Conservation (phyloP, 35 echinoderm and acorn worm species). For the Apostichopus californicus region DNA sequence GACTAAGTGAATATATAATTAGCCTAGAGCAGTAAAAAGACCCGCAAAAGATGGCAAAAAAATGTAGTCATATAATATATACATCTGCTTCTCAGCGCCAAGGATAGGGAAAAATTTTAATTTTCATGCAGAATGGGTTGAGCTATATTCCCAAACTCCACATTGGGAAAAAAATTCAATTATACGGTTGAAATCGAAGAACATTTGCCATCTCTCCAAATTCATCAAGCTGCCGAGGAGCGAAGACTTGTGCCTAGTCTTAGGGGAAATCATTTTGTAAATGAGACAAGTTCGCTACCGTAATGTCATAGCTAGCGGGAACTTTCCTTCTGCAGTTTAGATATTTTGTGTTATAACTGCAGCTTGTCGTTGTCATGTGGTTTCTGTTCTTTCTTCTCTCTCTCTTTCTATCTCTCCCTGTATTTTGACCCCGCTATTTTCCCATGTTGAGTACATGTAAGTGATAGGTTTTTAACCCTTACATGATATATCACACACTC, state of each 20-base stretch:
- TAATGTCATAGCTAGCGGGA: slow-evolving; percentile 28
- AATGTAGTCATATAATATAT: background rate
- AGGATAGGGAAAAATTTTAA: slow-evolving; percentile 16
- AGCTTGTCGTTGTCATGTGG: background rate
- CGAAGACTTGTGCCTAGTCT: slow-evolving; percentile 24
- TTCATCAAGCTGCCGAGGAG: slow-evolving; percentile 42
- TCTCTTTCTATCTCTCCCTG: background rate
- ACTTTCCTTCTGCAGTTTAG: background rate
- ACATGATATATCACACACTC: background rate
- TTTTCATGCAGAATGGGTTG: slow-evolving; percentile 28
- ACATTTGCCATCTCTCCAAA: slow-evolving; percentile 40
- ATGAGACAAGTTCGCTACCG: slow-evolving; percentile 40
- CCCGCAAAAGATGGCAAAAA: background rate
- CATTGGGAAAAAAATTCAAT: slow-evolving; percentile 48
- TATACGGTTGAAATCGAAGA: slow-evolving; percentile 52
- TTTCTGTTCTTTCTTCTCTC: background rate
- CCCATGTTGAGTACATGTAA: slow-evolving; percentile 1
- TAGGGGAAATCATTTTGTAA: slow-evolving; percentile 51
- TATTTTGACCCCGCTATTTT: background rate
- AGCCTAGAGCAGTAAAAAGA: background rate
- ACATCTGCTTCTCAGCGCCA: background rate
- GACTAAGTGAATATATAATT: background rate
- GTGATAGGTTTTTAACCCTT: background rate
- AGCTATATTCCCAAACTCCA: slow-evolving; percentile 48
- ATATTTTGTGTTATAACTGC: background rate